Evolutionary conservation across 1,140 invertebrate species (phyloP), one percentile per base, ranked within the genome.

Genomic region (Drosophila kanapiae): DNA sequence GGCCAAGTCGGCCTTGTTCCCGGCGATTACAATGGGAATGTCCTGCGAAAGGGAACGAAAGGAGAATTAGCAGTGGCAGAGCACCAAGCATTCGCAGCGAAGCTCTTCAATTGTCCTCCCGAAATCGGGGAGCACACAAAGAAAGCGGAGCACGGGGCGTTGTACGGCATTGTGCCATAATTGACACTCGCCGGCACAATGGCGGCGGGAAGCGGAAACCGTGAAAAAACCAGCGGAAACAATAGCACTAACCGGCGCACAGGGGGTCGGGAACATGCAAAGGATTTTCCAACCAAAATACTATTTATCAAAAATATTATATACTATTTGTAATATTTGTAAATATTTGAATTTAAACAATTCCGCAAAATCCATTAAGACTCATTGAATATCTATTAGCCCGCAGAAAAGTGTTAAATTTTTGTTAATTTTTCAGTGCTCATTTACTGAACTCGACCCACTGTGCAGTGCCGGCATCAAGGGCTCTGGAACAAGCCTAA

Each of bases 1-100:
- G 11, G 95, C 95, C 37, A 97, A 87, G 87, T 98, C 97, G 27
- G 95, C 93, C 93, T 98, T 98, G 93, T 98, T 97, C 14, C 97
- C 97, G 5, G 96, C 96, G 56, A 98, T 95, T 18, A 98, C 96
- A 80, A 97, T 97, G 6, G 97, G 97, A 59, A 98, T 95, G 71
- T 97, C 96, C 94, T 97, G 94, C 45, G 53, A 27, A 38, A 38
- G 53, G 42, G 18, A 58, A 6, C 42, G 43, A 62, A 27, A 72
- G 27, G 40, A 43, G 69, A 68, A 79, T 86, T 83, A 88, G 76
- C 54, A 63, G 63, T 45, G 23, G 70, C 35, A 43, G 58, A 29
- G 47, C 14, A 62, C 13, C 57, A 53, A 38, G 42, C 43, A 38
- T 47, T 23, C 37, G 10, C 9, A 23, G 33, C 18, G 7, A 1